Percentiles rank a stretch among this genome's conserved stretches.
Conservation (phyloP, 2,113 vertebrate species). For the Suricata suricatta region DNA sequence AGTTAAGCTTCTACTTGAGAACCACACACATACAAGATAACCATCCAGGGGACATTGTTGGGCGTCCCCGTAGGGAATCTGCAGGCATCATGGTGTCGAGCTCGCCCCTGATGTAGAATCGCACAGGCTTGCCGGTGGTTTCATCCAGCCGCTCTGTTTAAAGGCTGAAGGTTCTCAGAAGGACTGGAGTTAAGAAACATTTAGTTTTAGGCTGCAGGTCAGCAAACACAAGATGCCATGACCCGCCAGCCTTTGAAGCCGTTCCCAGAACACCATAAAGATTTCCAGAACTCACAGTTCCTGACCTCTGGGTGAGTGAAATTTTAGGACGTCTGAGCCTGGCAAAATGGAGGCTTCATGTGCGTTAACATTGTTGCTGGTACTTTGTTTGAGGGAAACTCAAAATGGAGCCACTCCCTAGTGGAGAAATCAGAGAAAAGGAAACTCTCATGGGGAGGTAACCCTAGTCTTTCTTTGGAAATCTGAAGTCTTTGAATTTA, state of each 20-base stretch:
- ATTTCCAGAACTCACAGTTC: conserved; percentile 65
- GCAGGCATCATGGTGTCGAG: background rate
- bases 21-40: conserved; percentile 29
- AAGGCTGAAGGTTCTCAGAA: background rate
- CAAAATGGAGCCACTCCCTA: conserved; percentile 68
- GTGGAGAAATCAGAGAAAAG: conserved; percentile 59
- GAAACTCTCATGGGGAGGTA: conserved; percentile 60
- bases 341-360: conserved; percentile 60
- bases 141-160: background rate
- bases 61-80: conserved; percentile 14
- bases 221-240: conserved; percentile 36
- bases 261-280: conserved; percentile 14
- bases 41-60: background rate
- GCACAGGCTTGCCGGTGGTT: background rate
- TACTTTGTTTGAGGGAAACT: conserved; percentile 74
- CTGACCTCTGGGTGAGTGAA: conserved; percentile 74
- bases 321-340: conserved; percentile 67
- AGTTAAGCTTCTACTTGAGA: conserved; percentile 39
- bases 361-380: conserved; percentile 72
- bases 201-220: conserved; percentile 59
- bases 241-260: conserved; percentile 57
- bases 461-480: conserved; percentile 67
- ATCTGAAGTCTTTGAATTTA: conserved; percentile 60
- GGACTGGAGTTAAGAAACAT: conserved; percentile 39
- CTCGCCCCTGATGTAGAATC: conserved; percentile 41